These are phyloP conservation scores for Epizoanthus fatuus DNA, from an alignment of 92 coral and sea anemone species.

Conservation along the genomic window DNA sequence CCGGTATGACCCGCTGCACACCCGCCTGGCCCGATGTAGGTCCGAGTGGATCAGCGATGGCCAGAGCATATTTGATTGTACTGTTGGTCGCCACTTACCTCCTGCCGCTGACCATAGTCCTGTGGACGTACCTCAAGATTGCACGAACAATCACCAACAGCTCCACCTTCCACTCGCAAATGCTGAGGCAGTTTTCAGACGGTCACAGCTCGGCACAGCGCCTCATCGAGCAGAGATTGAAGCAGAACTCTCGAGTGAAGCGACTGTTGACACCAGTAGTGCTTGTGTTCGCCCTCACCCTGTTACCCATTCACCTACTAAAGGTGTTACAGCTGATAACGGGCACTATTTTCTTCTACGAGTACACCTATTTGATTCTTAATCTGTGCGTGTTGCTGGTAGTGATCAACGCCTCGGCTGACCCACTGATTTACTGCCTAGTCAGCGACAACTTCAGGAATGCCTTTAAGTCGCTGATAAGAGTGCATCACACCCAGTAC, in stretches of 20 bases:
- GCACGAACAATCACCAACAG: conserved; percentile 22
- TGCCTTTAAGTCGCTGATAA: conserved; percentile 55
- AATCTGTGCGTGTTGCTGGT: conserved; percentile 43
- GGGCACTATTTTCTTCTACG: not conserved
- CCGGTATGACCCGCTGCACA: not conserved
- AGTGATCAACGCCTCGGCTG: conserved; percentile 51
- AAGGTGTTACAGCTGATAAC: conserved; percentile 12
- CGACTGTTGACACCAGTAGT: conserved; percentile 77
- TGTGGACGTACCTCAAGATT: conserved; percentile 33
- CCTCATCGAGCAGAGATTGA: conserved; percentile 43
- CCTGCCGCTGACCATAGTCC: conserved; percentile 14
- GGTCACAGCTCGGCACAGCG: conserved; percentile 17
- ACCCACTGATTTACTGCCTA: conserved; percentile 58
- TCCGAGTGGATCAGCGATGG: not conserved
- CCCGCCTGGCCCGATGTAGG: conserved; percentile 11
- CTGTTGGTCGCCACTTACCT: not conserved
- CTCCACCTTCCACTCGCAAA: conserved; percentile 13
- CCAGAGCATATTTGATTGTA: not conserved
- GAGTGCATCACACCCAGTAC: conserved; percentile 8
- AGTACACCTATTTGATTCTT: conserved; percentile 45
- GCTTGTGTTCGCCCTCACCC: conserved; percentile 59
- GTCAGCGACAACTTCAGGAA: conserved; percentile 61
- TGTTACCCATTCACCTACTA: conserved; percentile 59
- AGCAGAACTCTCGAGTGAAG: conserved; percentile 69
- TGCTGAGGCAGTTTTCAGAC: conserved; percentile 25